Conservation (phyloP, 2,888 invertebrate genomes). For the Octodonta nipae region DNA sequence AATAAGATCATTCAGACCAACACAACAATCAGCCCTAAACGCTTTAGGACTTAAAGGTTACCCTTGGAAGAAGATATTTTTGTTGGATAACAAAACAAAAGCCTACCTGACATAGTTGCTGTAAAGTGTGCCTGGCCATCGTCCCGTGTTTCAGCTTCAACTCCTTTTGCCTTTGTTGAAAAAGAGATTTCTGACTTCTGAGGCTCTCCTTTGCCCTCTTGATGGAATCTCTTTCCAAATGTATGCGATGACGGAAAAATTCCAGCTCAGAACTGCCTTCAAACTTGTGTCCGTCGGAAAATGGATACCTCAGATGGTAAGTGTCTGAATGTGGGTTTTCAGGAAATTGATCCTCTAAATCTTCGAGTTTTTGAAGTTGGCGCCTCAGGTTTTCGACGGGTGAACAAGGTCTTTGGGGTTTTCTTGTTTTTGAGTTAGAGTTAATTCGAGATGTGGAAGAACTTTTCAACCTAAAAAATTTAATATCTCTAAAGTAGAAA, state of each 20-base stretch:
- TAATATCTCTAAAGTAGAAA: no score
- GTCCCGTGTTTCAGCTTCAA: constrained; percentile 34
- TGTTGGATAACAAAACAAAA: no score
- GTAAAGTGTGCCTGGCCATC: constrained; percentile 40
- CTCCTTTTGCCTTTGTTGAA: constrained; percentile 50
- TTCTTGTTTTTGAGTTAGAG: constrained; percentile 41
- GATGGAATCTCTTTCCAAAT: constrained; percentile 68
- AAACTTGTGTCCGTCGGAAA: constrained; percentile 46
- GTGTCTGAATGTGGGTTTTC: constrained; percentile 52
- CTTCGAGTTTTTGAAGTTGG: constrained; percentile 67
- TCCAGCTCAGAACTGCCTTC: constrained; percentile 55
- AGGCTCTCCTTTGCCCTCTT: constrained; percentile 68
- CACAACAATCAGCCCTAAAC: no score
- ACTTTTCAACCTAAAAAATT: constrained; percentile 39
- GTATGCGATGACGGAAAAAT: constrained; percentile 70
- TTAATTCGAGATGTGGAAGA: constrained; percentile 50
- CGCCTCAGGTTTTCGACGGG: constrained; percentile 68
- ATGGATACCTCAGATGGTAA: constrained; percentile 69
- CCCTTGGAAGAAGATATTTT: no score
- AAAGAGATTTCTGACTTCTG: constrained; percentile 51
- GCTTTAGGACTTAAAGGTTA: no score
- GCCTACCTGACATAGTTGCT: constrained; percentile 44
- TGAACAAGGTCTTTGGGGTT: constrained; percentile 46
- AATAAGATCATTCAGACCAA: no score
- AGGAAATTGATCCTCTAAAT: constrained; percentile 68